Evolutionary conservation across 2,888 invertebrate species (phyloP).

Genomic region (Drosophila hamatofila): DNA sequence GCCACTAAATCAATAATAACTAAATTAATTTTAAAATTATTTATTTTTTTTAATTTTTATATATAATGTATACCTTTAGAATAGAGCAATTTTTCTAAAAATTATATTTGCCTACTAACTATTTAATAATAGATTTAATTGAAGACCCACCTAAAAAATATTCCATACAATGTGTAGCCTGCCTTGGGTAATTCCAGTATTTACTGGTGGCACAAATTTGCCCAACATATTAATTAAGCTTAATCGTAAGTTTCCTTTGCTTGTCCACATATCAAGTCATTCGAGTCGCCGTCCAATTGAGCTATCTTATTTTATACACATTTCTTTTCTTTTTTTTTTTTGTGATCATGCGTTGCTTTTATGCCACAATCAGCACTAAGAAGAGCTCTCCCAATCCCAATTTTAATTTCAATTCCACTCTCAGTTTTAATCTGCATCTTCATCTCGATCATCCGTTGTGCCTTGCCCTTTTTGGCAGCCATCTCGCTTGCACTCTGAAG

Average conservation of each 20-base stretch:
- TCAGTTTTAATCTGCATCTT: constrained; percentile 40
- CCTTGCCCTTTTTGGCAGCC: constrained; percentile 45
- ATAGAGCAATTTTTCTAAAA: no score
- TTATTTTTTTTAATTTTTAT: not conserved
- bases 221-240: constrained; percentile 74
- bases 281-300: constrained; percentile 65
- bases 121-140: not conserved
- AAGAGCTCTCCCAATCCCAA: constrained; percentile 8
- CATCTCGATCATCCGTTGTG: constrained; percentile 7
- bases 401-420: constrained; percentile 46
- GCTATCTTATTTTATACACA: constrained; percentile 26
- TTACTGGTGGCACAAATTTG: constrained; percentile 51
- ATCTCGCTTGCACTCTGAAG: constrained; percentile 5
- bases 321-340: constrained; percentile 32
- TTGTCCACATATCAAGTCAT: constrained; percentile 43
- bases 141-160: not conserved
- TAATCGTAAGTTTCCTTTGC: constrained; percentile 74
- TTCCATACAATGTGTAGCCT: not conserved
- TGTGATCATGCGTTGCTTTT: constrained; percentile 50
- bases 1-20: not conserved
- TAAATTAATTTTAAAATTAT: not conserved
- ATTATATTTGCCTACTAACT: not conserved
- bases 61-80: not conserved
- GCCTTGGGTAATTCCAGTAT: constrained; percentile 19
- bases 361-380: constrained; percentile 32